Evolutionary conservation across 2,113 vertebrate genomes (phyloP).

Genomic region (Taurulus bubalis): DNA sequence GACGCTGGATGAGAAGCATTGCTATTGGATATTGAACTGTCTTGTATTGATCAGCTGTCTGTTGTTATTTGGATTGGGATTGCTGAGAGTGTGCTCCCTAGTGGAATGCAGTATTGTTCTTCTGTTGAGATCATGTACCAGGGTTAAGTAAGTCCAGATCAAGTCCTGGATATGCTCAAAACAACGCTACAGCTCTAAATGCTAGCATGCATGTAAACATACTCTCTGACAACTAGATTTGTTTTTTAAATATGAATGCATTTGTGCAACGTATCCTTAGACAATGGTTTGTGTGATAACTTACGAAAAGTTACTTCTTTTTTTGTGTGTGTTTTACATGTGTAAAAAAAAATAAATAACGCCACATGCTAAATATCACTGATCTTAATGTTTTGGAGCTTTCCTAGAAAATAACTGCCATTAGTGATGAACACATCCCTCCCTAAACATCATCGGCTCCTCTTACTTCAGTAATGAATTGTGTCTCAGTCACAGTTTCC

Average conservation of each 20-base stretch:
- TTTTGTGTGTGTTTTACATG: too few relatives aligned
- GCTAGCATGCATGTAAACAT: neutral
- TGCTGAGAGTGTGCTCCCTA: too few relatives aligned
- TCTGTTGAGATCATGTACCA: neutral
- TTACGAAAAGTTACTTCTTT: too few relatives aligned
- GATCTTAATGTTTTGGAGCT: conserved; percentile 42
- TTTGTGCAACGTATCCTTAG: neutral
- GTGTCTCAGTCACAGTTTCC: conserved; percentile 47
- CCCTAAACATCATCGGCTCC: conserved; percentile 26
- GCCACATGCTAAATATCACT: neutral
- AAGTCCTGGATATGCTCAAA: neutral
- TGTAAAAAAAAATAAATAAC: too few relatives aligned
- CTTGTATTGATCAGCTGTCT: neutral
- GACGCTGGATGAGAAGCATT: neutral
- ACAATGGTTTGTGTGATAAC: neutral
- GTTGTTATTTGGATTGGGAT: too few relatives aligned
- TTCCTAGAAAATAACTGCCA: conserved; percentile 30
- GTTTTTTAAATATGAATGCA: neutral
- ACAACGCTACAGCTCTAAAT: neutral
- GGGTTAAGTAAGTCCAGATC: neutral
- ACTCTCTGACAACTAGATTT: neutral
- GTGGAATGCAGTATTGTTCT: neutral
- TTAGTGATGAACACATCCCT: conserved; percentile 52
- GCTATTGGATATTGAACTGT: neutral
- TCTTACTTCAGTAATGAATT: conserved; percentile 59